Conservation (phyloP, 2,113 vertebrate genomes). For the Hymenochirus boettgeri region DNA sequence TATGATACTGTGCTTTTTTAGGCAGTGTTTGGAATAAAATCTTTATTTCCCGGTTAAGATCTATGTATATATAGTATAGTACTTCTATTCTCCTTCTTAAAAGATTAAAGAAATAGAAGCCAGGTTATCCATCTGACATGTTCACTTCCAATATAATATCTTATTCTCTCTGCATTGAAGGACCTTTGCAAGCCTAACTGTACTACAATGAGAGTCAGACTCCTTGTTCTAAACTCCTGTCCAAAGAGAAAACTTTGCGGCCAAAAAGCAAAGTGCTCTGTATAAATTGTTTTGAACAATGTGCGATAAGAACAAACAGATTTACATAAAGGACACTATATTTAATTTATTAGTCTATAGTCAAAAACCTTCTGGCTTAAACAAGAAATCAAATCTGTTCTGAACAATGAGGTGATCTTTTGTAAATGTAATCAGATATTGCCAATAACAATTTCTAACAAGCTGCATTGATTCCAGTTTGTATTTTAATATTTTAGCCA, state of each 20-base stretch:
- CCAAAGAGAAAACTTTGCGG: neutral
- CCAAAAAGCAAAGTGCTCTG: neutral
- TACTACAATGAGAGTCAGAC: neutral
- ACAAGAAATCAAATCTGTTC: neutral
- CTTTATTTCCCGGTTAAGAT: too few species aligned
- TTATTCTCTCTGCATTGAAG: neutral
- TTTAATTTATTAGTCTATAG: slow-evolving; percentile 2
- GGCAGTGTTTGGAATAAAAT: too few species aligned
- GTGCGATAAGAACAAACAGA: slow-evolving; percentile 1
- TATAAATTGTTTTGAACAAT: neutral
- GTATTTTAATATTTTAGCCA: neutral
- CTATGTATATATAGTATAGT: too few species aligned
- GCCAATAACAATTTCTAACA: neutral
- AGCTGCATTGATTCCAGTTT: neutral
- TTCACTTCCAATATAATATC: too few species aligned
- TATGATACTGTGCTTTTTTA: too few species aligned
- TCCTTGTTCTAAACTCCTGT: neutral
- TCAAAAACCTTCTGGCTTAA: neutral
- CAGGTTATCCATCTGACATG: neutral
- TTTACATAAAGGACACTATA: slow-evolving; percentile 3
- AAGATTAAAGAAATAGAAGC: neutral
- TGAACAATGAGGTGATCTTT: neutral
- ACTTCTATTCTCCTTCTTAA: too few species aligned
- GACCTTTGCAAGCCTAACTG: neutral
- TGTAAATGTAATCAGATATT: neutral